A percentile compares a stretch with the other conserved stretches of the same genome.
Evolutionary conservation across 2,888 invertebrate species (phyloP).

Genomic region (Sepiola atlantica): DNA sequence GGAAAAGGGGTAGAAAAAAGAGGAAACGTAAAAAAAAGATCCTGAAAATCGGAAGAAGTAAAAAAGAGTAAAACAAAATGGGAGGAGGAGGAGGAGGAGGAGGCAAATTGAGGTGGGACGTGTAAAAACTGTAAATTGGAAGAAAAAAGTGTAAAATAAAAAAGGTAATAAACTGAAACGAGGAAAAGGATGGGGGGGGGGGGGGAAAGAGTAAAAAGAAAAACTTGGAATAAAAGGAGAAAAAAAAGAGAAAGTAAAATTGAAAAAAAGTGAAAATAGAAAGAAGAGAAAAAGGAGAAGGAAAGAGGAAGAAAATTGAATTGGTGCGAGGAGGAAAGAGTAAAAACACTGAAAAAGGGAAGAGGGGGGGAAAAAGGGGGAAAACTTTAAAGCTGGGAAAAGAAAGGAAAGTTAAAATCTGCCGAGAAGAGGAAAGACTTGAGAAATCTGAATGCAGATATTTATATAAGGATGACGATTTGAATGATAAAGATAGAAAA

Average conservation of each 20-base stretch:
- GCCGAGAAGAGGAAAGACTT: background rate
- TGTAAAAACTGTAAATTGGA: too few species aligned
- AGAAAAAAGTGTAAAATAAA: background rate
- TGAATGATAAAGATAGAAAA: too few species aligned
- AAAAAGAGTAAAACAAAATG: too few species aligned
- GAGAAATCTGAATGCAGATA: background rate
- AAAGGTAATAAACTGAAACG: background rate
- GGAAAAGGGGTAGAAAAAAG: background rate
- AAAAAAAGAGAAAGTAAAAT: background rate
- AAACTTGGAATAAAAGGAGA: background rate
- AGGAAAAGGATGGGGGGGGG: background rate
- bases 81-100: too few species aligned
- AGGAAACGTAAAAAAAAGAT: too few species aligned
- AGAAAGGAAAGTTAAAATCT: background rate
- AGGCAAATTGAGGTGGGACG: too few species aligned
- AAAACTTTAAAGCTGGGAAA: background rate
- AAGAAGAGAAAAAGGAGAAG: background rate
- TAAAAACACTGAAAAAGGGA: background rate
- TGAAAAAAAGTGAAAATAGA: background rate
- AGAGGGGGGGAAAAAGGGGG: too few species aligned
- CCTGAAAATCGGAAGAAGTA: background rate
- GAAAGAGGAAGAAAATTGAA: too few species aligned
- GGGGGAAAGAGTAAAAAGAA: background rate
- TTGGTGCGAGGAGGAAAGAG: background rate
- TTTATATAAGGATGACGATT: too few species aligned